Percentiles rank a stretch among this genome's conserved stretches.
These are phyloP conservation scores for Urocitellus parryii DNA, from an alignment of 2,113 vertebrate genomes.

Conservation along the genomic window DNA sequence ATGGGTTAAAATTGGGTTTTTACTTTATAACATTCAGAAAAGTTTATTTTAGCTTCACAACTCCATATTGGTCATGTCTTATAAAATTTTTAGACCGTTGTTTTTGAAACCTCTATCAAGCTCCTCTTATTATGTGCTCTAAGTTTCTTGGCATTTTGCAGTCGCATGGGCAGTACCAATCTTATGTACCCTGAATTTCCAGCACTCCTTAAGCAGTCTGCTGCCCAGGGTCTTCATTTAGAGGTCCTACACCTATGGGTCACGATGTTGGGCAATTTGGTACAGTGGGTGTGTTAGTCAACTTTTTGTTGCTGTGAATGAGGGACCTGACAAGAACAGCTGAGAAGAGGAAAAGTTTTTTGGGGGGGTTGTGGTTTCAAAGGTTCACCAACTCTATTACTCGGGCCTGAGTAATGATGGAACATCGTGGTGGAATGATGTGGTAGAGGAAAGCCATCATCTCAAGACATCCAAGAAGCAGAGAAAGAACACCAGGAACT, in stretches of 20 bases:
- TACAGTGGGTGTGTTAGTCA: too few relatives aligned
- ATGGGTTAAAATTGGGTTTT: background rate
- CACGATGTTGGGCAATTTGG: rapidly evolving
- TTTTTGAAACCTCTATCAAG: background rate
- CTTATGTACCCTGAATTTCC: background rate
- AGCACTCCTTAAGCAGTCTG: background rate
- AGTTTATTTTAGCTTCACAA: constrained; percentile 16
- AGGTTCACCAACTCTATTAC: too few relatives aligned
- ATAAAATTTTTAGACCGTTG: background rate
- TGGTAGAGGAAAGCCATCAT: too few relatives aligned
- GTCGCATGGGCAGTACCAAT: too few relatives aligned
- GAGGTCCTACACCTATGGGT: background rate
- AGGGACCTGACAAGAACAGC: too few relatives aligned
- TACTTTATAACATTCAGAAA: constrained; percentile 12
- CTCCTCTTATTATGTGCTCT: background rate
- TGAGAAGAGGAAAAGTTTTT: too few relatives aligned
- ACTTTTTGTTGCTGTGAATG: too few relatives aligned
- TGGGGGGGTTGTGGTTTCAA: too few relatives aligned
- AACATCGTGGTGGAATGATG: too few relatives aligned
- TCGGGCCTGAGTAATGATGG: too few relatives aligned
- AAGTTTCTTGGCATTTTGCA: background rate
- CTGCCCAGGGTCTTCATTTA: rapidly evolving
- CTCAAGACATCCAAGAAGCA: too few relatives aligned
- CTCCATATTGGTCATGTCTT: background rate
- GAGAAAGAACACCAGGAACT: too few relatives aligned